These are phyloP conservation scores for Gryllus bimaculatus DNA, from an alignment of 1,140 invertebrate species.

Conservation along the genomic window DNA sequence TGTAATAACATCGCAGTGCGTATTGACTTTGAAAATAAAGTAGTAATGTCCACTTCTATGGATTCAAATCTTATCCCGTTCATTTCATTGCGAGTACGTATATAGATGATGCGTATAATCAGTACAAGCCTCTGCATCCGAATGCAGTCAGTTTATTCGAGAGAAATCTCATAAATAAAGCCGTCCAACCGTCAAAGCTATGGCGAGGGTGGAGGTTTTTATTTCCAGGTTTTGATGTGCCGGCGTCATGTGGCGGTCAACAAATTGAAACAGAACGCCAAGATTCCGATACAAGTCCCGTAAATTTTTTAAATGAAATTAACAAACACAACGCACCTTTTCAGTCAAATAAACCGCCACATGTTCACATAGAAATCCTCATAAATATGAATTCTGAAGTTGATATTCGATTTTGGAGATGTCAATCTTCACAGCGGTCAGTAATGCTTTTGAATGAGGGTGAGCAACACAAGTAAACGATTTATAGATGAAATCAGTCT, in stretches of 20 bases:
- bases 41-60: too few species aligned
- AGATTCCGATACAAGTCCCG: neutral
- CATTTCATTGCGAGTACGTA: too few species aligned
- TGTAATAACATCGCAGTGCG: too few species aligned
- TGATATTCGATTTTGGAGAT: neutral
- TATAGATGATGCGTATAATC: too few species aligned
- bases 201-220: too few species aligned
- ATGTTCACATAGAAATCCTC: neutral
- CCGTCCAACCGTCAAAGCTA: too few species aligned
- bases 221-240: neutral
- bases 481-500: neutral
- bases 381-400: neutral
- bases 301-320: slow-evolving; percentile 2
- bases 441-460: neutral
- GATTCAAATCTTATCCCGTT: too few species aligned
- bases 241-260: neutral
- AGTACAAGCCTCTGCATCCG: too few species aligned
- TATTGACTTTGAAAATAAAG: too few species aligned
- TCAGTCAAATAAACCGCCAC: neutral
- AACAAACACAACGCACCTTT: neutral
- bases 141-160: too few species aligned
- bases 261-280: neutral
- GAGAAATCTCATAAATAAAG: too few species aligned
- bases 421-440: neutral
- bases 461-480: neutral